A percentile compares a stretch with the other conserved stretches of the same genome.
phyloP scores from a whole-genome alignment of 1,140 invertebrate species.

The Caenorhabditis brenneri region DNA sequence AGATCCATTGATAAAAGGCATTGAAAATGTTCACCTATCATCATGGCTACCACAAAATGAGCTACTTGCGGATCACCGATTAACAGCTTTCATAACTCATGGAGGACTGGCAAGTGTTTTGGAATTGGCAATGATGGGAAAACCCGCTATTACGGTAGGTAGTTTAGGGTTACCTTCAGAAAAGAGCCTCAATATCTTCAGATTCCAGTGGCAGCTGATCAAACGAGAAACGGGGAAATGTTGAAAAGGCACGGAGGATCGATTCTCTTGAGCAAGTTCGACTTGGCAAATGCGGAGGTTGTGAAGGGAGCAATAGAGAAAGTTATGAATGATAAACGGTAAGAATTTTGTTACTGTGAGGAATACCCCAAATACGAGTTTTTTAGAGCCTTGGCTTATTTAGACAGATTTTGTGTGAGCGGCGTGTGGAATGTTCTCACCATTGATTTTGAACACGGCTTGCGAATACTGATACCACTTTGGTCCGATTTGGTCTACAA shows the following conservation, averaged over 20 bases:
- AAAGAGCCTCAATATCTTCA: neutral
- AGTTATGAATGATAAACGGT: slow-evolving; percentile 44
- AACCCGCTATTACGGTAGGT: slow-evolving; percentile 59
- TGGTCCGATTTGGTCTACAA: neutral
- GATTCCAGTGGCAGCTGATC: slow-evolving; percentile 62
- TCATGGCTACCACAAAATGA: slow-evolving; percentile 55
- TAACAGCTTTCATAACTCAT: slow-evolving; percentile 61
- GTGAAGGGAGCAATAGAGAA: slow-evolving; percentile 14
- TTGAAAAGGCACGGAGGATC: slow-evolving; percentile 53
- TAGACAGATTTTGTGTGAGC: no score
- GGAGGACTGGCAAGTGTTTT: slow-evolving; percentile 59
- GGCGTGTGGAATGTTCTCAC: no score
- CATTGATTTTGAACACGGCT: no score
- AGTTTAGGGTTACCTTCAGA: neutral
- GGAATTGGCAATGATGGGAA: slow-evolving; percentile 57
- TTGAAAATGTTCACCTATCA: slow-evolving; percentile 46
- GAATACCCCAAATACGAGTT: no score
- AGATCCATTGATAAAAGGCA: slow-evolving; percentile 1
- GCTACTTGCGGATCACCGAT: slow-evolving; percentile 59
- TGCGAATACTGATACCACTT: no score
- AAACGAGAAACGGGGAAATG: slow-evolving; percentile 55
- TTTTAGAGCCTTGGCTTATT: no score
- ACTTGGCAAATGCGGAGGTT: slow-evolving; percentile 17
- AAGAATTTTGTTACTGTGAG: neutral
- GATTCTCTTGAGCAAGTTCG: slow-evolving; percentile 38